phyloP scores from a whole-genome alignment of 1,140 invertebrate genomes.

The Homalodisca vitripennis region DNA sequence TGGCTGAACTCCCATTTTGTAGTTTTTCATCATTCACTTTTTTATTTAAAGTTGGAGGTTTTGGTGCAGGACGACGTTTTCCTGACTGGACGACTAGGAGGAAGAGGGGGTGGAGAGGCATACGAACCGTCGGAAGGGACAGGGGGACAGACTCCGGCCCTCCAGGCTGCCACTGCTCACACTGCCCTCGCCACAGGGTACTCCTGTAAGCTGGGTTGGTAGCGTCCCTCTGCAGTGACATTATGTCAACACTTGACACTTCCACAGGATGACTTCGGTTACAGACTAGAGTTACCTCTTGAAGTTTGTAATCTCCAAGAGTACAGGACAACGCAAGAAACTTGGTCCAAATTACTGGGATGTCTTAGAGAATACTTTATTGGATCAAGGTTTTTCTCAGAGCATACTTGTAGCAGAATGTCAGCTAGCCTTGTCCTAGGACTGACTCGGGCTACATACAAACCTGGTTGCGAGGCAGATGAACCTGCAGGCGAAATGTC shows the following conservation, averaged over 20 bases:
- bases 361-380: constrained; percentile 75
- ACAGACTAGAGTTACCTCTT: constrained; percentile 62
- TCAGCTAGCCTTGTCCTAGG: constrained; percentile 64
- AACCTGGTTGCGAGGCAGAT: constrained; percentile 79
- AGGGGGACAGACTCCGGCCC: constrained; percentile 53
- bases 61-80: constrained; percentile 60
- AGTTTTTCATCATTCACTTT: constrained; percentile 24
- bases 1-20: constrained; percentile 29
- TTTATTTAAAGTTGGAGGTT: constrained; percentile 51
- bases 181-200: constrained; percentile 46
- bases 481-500: constrained; percentile 79
- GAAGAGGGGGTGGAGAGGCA: constrained; percentile 48
- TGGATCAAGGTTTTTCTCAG: constrained; percentile 76
- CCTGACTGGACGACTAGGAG: constrained; percentile 52
- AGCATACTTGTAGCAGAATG: constrained; percentile 70
- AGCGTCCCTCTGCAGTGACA: constrained; percentile 56
- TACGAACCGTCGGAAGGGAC: constrained; percentile 49
- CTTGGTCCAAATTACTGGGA: constrained; percentile 65
- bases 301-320: constrained; percentile 63
- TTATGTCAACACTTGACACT: constrained; percentile 63
- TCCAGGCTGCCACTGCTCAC: constrained; percentile 53
- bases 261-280: constrained; percentile 52
- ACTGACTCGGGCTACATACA: constrained; percentile 73
- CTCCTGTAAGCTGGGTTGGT: constrained; percentile 47
- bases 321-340: constrained; percentile 57